A percentile compares a stretch with the other conserved stretches of the same genome.
These are phyloP conservation scores for Lytechinus variegatus DNA, from an alignment of 35 echinoderm and acorn worm genomes.

Conservation along the genomic window DNA sequence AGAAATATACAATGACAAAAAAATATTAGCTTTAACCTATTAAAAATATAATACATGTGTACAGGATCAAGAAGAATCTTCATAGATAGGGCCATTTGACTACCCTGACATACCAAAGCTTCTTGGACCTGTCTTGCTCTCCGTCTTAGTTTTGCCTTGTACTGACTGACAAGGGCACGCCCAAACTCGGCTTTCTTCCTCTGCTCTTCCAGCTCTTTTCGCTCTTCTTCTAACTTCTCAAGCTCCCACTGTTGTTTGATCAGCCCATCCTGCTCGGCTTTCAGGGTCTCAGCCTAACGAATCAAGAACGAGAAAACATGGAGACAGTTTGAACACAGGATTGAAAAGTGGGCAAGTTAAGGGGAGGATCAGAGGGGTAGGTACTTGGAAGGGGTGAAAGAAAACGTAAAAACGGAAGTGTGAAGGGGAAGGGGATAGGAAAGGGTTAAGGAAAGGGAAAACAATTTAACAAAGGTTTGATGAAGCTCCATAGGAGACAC, in stretches of 20 bases:
- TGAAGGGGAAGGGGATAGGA: too few relatives aligned
- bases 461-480: too few relatives aligned
- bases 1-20: too few relatives aligned
- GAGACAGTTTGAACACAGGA: neutral
- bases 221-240: constrained; percentile 85
- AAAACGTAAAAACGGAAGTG: neutral
- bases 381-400: neutral
- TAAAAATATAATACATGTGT: too few relatives aligned
- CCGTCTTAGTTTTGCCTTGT: constrained; percentile 91
- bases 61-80: too few relatives aligned
- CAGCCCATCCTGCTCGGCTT: constrained; percentile 76
- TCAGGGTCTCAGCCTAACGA: constrained; percentile 78
- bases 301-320: constrained; percentile 34
- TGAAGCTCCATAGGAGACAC: too few relatives aligned
- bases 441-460: too few relatives aligned
- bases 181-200: constrained; percentile 82
- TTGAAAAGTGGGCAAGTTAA: neutral
- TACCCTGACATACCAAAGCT: constrained; percentile 71
- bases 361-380: too few relatives aligned
- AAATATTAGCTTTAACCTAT: too few relatives aligned
- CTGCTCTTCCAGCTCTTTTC: constrained; percentile 72
- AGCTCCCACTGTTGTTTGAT: constrained; percentile 81
- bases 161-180: constrained; percentile 77
- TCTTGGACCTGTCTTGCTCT: constrained; percentile 92
- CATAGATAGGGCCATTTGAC: too few relatives aligned